These are phyloP conservation scores for Planococcus citri DNA, from an alignment of 1,140 invertebrate genomes.

Conservation along the genomic window DNA sequence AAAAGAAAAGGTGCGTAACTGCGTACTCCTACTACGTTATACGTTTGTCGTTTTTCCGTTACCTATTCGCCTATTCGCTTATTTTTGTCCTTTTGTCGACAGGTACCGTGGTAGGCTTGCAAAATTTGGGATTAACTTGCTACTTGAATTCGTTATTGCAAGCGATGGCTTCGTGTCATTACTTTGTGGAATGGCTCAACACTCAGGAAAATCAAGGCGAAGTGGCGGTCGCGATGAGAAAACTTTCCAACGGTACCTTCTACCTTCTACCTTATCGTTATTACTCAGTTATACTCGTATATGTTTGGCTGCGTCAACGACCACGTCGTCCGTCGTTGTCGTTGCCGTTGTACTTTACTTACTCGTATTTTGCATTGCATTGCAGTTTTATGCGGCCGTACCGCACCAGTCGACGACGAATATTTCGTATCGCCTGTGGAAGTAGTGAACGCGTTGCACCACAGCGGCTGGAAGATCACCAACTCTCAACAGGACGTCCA, in stretches of 20 bases:
- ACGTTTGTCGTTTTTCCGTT: neutral
- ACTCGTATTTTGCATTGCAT: neutral
- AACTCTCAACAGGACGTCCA: slow-evolving; percentile 87
- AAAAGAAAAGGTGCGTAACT: neutral
- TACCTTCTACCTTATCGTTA: neutral
- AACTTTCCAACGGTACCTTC: slow-evolving; percentile 25
- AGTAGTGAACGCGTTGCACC: slow-evolving; percentile 58
- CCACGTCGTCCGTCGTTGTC: too few relatives aligned
- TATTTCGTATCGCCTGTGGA: slow-evolving; percentile 54
- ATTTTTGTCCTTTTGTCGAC: slow-evolving; percentile 26
- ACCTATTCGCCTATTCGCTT: neutral
- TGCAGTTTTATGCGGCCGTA: slow-evolving; percentile 23
- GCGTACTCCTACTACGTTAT: too few relatives aligned
- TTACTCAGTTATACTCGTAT: too few relatives aligned
- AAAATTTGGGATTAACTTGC: slow-evolving; percentile 75
- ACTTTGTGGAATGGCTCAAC: slow-evolving; percentile 56
- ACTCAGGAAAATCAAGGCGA: slow-evolving; percentile 20
- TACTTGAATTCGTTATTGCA: slow-evolving; percentile 77
- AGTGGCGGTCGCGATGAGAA: slow-evolving; percentile 21
- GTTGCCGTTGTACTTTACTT: too few relatives aligned
- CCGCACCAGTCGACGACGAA: slow-evolving; percentile 37
- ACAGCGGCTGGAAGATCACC: slow-evolving; percentile 69
- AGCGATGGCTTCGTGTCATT: slow-evolving; percentile 65
- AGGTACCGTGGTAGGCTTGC: slow-evolving; percentile 61
- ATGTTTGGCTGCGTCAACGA: too few relatives aligned